A percentile compares a stretch with the other conserved stretches of the same genome.
These are phyloP conservation scores for Diplodus puntazzo DNA, from an alignment of 2,797 vertebrate species.

Conservation along the genomic window DNA sequence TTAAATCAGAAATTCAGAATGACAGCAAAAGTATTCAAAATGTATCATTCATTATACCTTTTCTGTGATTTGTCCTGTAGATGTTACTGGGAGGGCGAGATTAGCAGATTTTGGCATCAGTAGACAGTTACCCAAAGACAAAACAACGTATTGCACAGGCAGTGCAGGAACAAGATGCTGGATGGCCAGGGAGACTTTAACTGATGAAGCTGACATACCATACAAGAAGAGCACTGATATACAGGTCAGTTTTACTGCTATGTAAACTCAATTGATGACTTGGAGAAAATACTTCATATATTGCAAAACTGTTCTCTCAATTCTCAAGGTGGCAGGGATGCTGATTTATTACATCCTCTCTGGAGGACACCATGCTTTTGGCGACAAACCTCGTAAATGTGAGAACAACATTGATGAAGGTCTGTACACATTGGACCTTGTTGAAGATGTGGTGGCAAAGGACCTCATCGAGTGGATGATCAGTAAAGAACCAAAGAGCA, in stretches of 20 bases:
- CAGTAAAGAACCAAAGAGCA: slow-evolving; percentile 49
- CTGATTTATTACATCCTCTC: slow-evolving; percentile 79
- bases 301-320: too few relatives aligned
- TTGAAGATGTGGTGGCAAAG: slow-evolving; percentile 69
- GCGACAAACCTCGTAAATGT: background rate
- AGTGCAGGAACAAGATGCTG: slow-evolving; percentile 78
- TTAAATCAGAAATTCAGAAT: too few relatives aligned
- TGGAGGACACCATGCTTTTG: slow-evolving; percentile 77
- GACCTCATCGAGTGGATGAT: slow-evolving; percentile 79
- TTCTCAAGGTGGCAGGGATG: slow-evolving; percentile 80
- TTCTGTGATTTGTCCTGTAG: slow-evolving; percentile 44
- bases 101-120: slow-evolving; percentile 83
- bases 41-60: too few relatives aligned
- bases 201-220: background rate
- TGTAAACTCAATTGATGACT: rapidly evolving
- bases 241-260: slow-evolving; percentile 61
- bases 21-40: too few relatives aligned
- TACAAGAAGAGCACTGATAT: slow-evolving; percentile 76
- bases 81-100: slow-evolving; percentile 58
- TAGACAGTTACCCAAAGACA: slow-evolving; percentile 45
- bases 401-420: slow-evolving; percentile 52
- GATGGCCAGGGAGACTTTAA: slow-evolving; percentile 76
- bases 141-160: slow-evolving; percentile 65
- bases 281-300: background rate
- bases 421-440: slow-evolving; percentile 57